Conservation (phyloP, 2,797 vertebrate species). For the Orientallactaga sibirica region DNA sequence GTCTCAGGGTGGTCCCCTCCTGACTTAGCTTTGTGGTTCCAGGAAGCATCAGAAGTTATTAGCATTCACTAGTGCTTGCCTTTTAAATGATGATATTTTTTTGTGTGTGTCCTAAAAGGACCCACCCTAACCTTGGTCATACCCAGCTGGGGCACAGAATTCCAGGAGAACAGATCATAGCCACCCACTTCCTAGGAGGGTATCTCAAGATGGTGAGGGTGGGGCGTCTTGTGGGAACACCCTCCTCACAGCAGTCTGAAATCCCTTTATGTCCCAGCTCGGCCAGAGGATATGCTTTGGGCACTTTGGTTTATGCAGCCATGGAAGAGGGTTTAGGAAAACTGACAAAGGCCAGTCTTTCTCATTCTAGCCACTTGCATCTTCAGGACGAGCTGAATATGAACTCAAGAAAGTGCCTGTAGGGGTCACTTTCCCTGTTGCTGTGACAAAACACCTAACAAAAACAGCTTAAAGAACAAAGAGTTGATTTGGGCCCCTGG, state of each 20-base stretch:
- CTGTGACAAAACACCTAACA: neutral
- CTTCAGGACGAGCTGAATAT: neutral
- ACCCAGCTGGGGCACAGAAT: neutral
- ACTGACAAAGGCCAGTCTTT: neutral
- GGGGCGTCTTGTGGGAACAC: neutral
- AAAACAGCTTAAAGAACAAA: neutral
- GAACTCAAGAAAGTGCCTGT: too few relatives aligned
- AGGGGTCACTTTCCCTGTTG: neutral
- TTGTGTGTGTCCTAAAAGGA: neutral
- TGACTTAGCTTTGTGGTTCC: neutral
- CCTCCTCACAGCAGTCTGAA: neutral
- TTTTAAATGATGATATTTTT: neutral
- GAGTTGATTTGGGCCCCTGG: neutral
- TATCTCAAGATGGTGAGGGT: neutral
- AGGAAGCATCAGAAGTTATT: neutral
- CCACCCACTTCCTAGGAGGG: neutral
- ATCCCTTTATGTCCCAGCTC: neutral
- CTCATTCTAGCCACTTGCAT: neutral
- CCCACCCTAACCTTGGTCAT: neutral
- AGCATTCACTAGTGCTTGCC: too few relatives aligned
- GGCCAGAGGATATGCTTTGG: rapidly evolving
- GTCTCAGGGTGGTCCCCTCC: neutral
- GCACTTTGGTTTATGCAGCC: neutral
- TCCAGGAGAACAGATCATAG: neutral
- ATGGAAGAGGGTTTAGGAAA: rapidly evolving